These are phyloP conservation scores for Miltochrista miniata DNA, from an alignment of 2,888 invertebrate species.

Conservation along the genomic window DNA sequence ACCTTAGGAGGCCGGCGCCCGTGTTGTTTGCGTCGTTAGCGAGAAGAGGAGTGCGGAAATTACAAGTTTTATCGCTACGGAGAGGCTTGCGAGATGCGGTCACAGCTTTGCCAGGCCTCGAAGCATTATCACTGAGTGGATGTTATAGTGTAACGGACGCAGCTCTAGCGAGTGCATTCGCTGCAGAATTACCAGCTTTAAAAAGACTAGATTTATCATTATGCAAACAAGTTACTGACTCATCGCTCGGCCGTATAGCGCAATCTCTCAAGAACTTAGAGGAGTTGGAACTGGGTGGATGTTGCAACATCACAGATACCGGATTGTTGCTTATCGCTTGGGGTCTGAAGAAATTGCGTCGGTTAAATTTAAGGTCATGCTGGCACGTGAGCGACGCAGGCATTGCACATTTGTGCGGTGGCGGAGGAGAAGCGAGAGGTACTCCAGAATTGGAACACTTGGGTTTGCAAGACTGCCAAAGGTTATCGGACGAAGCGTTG, in stretches of 20 bases:
- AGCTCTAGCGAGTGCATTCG: slow-evolving; percentile 92
- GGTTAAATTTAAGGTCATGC: slow-evolving; percentile 94
- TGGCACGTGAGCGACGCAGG: slow-evolving; percentile 96
- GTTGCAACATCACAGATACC: slow-evolving; percentile 95
- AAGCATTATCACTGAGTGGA: slow-evolving; percentile 94
- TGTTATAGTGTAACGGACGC: slow-evolving; percentile 96
- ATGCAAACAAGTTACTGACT: slow-evolving; percentile 98
- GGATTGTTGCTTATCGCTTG: slow-evolving; percentile 94
- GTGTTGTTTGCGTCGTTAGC: slow-evolving; percentile 94
- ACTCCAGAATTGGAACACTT: slow-evolving; percentile 92
- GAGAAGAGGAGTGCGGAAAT: slow-evolving; percentile 92
- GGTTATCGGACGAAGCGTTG: slow-evolving; percentile 95
- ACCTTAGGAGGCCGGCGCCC: slow-evolving; percentile 92
- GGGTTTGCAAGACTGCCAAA: slow-evolving; percentile 97
- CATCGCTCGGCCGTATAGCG: slow-evolving; percentile 92
- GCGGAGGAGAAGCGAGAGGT: slow-evolving; percentile 90
- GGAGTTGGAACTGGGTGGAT: slow-evolving; percentile 94
- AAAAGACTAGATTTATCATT: slow-evolving; percentile 93
- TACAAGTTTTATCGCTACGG: slow-evolving; percentile 94
- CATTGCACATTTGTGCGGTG: slow-evolving; percentile 93
- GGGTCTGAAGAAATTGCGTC: slow-evolving; percentile 92
- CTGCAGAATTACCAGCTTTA: slow-evolving; percentile 89
- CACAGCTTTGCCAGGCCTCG: slow-evolving; percentile 92
- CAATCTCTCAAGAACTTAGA: slow-evolving; percentile 93
- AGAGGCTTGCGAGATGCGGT: slow-evolving; percentile 93